phyloP scores from a whole-genome alignment of 2,888 invertebrate genomes.

The Dasypogon diadema region DNA sequence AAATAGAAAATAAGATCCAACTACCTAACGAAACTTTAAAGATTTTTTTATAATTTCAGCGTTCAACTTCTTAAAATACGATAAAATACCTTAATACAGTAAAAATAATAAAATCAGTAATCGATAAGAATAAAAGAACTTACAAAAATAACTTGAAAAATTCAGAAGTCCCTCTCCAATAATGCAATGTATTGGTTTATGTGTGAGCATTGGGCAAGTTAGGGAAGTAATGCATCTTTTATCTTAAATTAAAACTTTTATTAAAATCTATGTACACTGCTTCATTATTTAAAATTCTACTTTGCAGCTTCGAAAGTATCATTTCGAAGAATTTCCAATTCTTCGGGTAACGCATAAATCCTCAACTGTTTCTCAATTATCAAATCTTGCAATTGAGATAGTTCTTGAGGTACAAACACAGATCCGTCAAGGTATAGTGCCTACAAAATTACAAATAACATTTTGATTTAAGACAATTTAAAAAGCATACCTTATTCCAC shows the following conservation, averaged over 20 bases:
- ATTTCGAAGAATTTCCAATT: constrained; percentile 75
- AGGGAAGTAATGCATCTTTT: too few relatives aligned
- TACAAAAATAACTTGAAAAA: too few relatives aligned
- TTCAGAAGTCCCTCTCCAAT: too few relatives aligned
- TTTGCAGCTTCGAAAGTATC: constrained; percentile 52
- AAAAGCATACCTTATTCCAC: constrained; percentile 72
- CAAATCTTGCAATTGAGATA: constrained; percentile 79
- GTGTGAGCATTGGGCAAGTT: too few relatives aligned
- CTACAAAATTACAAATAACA: constrained; percentile 53
- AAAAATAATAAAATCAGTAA: too few relatives aligned
- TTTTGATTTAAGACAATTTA: neutral
- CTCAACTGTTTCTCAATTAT: constrained; percentile 81
- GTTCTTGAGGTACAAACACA: constrained; percentile 74
- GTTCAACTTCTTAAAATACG: too few relatives aligned
- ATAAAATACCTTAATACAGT: too few relatives aligned
- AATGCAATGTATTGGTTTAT: too few relatives aligned
- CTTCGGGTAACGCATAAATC: constrained; percentile 81
- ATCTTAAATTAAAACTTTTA: neutral
- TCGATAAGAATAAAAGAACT: too few relatives aligned
- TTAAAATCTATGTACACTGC: neutral
- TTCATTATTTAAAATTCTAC: neutral
- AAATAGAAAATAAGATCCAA: too few relatives aligned
- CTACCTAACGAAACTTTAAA: too few relatives aligned
- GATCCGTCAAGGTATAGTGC: constrained; percentile 75
- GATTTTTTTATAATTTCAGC: too few relatives aligned